Evolutionary conservation across 1,140 invertebrate species (phyloP), one percentile per base, ranked within the genome.

Genomic region (Polypedilum pembai): DNA sequence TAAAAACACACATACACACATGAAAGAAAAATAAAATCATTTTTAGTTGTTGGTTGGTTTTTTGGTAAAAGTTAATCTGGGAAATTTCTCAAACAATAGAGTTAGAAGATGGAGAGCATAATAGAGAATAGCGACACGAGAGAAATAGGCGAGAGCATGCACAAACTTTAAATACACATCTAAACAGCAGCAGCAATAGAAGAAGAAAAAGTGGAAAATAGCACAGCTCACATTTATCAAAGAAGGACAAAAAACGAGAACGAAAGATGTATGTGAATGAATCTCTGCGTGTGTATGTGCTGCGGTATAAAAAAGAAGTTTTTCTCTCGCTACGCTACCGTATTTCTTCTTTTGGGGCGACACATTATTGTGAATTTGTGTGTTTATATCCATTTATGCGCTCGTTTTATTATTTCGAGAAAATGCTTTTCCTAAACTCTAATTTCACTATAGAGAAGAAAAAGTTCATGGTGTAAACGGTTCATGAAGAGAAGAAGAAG

Each of bases 361-460:
- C 65, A 69, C 20, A 69, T 69, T 69, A 69, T 56, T 69, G 65
- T 69, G 65, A 69, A 69, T 69, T 69, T 69, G 45, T 69, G 65
- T 69, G 65, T 69, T 69, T 69, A 69, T 69, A 69, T 69, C 65
- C 65, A 69, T 69, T 69, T 69, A 69, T 69, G 5, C 18, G 65
- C 65, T 69, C 65, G 45, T 69, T 69, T 69, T 21, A 69, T 69
- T 69, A 69, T 69, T 69, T 69, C n/a, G 45, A 15, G 45, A 56
- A 56, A 56, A 56, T 56, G 45, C n/a, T 69, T 69, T 18, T 69
- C 65, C n/a, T 56, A 56, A 56, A 56, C 45, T 56, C 45, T 56
- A 56, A 56, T 56, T 56, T 56, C 45, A n/a, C n/a, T 56, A n/a
- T n/a, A n/a, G n/a, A 8, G 41, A 45, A 12, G 45, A 1, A 56